Conservation (phyloP, 2,797 vertebrate species). For the Sarcoramphus papa region DNA sequence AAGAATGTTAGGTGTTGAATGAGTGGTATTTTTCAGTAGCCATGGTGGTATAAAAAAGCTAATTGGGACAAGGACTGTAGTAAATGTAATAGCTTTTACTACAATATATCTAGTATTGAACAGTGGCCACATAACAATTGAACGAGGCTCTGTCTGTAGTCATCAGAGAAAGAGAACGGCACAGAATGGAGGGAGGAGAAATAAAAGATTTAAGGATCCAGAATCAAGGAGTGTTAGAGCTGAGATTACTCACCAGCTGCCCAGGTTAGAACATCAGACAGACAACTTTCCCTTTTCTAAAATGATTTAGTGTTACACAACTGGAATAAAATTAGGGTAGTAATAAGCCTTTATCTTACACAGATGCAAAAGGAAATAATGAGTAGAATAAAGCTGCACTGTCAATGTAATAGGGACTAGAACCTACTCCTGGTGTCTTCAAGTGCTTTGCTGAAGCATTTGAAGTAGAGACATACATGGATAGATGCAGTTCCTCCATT, state of each 20-base stretch:
- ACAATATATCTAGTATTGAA: not conserved
- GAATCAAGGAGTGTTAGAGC: not conserved
- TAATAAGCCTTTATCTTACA: not conserved
- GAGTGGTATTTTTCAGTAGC: not conserved
- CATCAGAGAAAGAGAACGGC: not conserved
- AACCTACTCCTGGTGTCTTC: not conserved
- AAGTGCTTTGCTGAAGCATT: not conserved
- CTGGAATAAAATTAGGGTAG: not conserved
- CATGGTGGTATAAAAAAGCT: not conserved
- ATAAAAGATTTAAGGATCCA: not conserved
- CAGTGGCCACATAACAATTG: not conserved
- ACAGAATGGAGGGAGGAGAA: not conserved
- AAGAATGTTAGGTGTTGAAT: not conserved
- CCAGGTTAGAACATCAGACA: not conserved
- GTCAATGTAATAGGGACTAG: not conserved
- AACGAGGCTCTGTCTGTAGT: not conserved
- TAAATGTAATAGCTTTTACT: not conserved
- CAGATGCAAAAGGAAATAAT: not conserved
- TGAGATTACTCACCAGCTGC: not conserved
- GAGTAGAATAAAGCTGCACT: not conserved
- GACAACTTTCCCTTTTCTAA: not conserved
- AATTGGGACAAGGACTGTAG: not conserved
- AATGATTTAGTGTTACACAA: not conserved
- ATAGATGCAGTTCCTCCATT: not conserved
- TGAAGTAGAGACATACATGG: not conserved